These are phyloP conservation scores for Pasiphila rectangulata DNA, from an alignment of 2,888 invertebrate species.

Conservation along the genomic window DNA sequence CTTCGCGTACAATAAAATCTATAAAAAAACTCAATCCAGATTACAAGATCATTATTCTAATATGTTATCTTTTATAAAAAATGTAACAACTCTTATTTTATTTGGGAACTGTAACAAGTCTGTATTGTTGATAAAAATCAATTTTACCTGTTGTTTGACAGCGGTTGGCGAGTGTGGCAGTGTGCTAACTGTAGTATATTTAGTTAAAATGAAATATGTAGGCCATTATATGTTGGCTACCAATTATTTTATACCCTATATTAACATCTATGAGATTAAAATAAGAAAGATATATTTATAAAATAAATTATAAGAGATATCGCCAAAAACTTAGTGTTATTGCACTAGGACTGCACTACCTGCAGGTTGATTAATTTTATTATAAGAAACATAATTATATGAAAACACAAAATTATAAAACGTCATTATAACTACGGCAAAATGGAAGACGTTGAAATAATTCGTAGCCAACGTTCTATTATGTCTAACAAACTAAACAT, in stretches of 20 bases:
- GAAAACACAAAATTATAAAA: conserved; percentile 33
- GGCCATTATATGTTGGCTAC: conserved; percentile 77
- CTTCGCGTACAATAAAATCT: conserved; percentile 73
- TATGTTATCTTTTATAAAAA: conserved; percentile 78
- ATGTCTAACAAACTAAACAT: conserved; percentile 46
- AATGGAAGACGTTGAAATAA: conserved; percentile 79
- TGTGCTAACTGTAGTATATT: conserved; percentile 50
- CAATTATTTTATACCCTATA: conserved; percentile 65
- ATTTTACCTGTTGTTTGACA: conserved; percentile 50
- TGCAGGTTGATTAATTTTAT: conserved; percentile 51
- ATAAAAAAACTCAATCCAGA: conserved; percentile 77
- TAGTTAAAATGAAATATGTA: conserved; percentile 57
- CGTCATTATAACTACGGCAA: conserved; percentile 46
- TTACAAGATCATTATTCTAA: conserved; percentile 80
- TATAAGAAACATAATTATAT: conserved; percentile 28
- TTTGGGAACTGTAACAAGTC: conserved; percentile 78
- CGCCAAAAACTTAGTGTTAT: conserved; percentile 65
- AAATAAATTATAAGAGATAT: conserved; percentile 59
- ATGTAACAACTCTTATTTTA: conserved; percentile 80
- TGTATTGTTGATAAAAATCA: conserved; percentile 68
- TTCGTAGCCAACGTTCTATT: conserved; percentile 76
- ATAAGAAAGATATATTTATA: conserved; percentile 50
- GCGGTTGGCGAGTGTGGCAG: conserved; percentile 79
- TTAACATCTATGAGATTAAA: conserved; percentile 35
- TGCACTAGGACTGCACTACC: conserved; percentile 70